These are phyloP conservation scores for Sceloporus tristichus DNA, from an alignment of 2,113 vertebrate species.

Conservation along the genomic window DNA sequence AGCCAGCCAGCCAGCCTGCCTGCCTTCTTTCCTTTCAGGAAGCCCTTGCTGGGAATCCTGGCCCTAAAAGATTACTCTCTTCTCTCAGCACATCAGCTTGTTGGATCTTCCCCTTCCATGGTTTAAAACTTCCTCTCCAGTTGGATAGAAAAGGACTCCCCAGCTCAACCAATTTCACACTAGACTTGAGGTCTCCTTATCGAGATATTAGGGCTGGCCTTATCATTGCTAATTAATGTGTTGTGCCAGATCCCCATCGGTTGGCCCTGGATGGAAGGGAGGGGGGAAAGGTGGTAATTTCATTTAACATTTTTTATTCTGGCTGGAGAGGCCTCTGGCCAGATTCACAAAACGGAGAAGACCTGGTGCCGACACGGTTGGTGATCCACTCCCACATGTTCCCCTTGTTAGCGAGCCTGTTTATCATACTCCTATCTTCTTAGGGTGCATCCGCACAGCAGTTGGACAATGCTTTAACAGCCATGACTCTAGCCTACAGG, in stretches of 20 bases:
- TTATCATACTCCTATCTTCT: too few relatives aligned
- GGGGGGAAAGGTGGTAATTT: conserved; percentile 54
- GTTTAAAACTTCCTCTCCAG: conserved; percentile 66
- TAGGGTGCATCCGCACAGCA: too few relatives aligned
- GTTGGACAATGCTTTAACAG: too few relatives aligned
- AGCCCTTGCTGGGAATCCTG: not conserved
- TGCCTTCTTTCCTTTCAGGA: conserved; percentile 1
- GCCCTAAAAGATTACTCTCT: not conserved
- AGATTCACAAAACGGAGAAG: too few relatives aligned
- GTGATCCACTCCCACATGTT: too few relatives aligned
- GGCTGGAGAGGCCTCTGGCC: too few relatives aligned
- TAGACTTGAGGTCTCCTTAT: conserved; percentile 72
- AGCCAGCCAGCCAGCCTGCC: not conserved
- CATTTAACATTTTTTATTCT: too few relatives aligned
- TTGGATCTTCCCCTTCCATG: conserved; percentile 39
- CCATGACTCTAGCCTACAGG: too few relatives aligned
- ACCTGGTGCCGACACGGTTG: too few relatives aligned
- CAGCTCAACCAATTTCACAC: conserved; percentile 69
- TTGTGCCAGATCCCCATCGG: not conserved
- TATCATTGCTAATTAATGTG: conserved; percentile 69
- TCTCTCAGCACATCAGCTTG: not conserved
- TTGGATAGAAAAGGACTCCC: conserved; percentile 56
- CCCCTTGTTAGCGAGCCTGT: too few relatives aligned
- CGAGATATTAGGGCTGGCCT: conserved; percentile 70
- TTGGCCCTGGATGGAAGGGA: conserved; percentile 52